Conservation (phyloP, 2,888 invertebrate species). For the Melanostoma scalare region DNA sequence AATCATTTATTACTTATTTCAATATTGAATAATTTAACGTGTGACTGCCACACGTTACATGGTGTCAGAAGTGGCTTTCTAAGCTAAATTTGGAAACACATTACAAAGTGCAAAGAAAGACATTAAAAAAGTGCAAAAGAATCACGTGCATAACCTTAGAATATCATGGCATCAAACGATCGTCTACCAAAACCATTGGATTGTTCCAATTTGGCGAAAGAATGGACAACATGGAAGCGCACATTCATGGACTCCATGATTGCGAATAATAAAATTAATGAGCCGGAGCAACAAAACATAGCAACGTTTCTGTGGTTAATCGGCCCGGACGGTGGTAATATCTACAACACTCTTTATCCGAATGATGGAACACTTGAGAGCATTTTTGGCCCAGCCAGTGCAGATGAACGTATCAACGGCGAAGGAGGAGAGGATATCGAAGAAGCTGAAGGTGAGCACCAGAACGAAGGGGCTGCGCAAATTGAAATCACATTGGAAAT, state of each 20-base stretch:
- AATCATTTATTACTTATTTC: too few species aligned
- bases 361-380: conserved; percentile 39
- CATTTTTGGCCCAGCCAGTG: background rate
- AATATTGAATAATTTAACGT: too few species aligned
- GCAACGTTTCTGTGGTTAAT: conserved; percentile 57
- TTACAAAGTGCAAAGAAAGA: too few species aligned
- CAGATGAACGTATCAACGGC: background rate
- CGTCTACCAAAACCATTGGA: conserved; percentile 46
- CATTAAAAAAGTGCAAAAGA: too few species aligned
- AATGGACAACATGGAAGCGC: conserved; percentile 50
- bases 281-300: conserved; percentile 21
- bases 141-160: too few species aligned
- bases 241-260: conserved; percentile 45
- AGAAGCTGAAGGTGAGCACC: background rate
- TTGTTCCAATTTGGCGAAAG: conserved; percentile 42
- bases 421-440: background rate
- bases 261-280: conserved; percentile 34
- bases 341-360: conserved; percentile 50
- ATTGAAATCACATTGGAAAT: conserved; percentile 17
- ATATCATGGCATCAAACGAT: conserved; percentile 2
- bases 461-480: background rate
- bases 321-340: conserved; percentile 24
- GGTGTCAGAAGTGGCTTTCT: too few species aligned
- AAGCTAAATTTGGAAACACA: too few species aligned
- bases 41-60: too few species aligned